phyloP scores from a whole-genome alignment of 2,797 vertebrate genomes.

The Fringilla coelebs region DNA sequence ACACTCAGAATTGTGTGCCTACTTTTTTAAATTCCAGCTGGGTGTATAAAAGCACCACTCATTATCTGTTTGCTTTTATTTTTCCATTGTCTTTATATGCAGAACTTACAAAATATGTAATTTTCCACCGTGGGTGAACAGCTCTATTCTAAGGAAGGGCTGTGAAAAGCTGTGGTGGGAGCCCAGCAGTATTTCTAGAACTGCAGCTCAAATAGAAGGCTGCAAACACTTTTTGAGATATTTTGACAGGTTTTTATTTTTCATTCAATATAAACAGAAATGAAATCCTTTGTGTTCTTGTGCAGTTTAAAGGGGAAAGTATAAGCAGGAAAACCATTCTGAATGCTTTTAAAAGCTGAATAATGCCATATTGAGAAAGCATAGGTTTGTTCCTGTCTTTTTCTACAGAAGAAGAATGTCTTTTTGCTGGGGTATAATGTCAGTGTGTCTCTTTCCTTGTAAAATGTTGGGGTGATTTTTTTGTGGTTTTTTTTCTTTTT shows the following conservation, averaged over 20 bases:
- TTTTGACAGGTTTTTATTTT: background rate
- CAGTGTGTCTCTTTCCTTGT: background rate
- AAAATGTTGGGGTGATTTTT: background rate
- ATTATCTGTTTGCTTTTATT: background rate
- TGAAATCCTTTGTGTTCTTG: background rate
- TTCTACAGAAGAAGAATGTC: background rate
- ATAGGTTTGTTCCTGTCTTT: background rate
- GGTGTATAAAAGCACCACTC: background rate
- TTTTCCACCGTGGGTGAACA: background rate
- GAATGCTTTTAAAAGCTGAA: background rate
- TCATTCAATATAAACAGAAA: background rate
- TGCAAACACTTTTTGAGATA: background rate
- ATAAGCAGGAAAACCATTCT: background rate
- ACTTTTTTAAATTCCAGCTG: rapidly evolving
- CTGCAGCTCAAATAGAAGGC: background rate
- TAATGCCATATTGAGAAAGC: background rate
- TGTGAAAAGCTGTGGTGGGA: background rate
- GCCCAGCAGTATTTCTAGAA: background rate
- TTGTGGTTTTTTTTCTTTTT: background rate
- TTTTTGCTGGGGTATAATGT: background rate
- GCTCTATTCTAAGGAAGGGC: background rate
- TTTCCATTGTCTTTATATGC: background rate
- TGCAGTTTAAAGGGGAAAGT: background rate
- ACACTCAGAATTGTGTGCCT: background rate
- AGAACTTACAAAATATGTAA: background rate